A percentile compares a stretch with the other conserved stretches of the same genome.
Conservation (phyloP, 2,797 vertebrate genomes). For the Sebastiscus albofasciatus region DNA sequence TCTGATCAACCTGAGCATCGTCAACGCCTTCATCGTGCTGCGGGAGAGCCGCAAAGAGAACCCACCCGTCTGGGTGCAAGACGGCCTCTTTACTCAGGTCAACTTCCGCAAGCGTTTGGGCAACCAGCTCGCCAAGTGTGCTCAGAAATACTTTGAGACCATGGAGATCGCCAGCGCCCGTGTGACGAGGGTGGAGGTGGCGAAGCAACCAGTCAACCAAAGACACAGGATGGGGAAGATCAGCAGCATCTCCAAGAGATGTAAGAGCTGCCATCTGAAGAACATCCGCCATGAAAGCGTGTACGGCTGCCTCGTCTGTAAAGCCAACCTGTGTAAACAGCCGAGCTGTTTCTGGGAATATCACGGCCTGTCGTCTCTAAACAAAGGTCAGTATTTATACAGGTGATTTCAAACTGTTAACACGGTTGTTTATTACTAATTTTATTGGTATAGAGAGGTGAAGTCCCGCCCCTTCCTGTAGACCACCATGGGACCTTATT, state of each 20-base stretch:
- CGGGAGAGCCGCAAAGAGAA: slow-evolving; percentile 81
- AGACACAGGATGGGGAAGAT: slow-evolving; percentile 76
- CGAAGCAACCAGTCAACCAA: slow-evolving; percentile 23
- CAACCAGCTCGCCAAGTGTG: slow-evolving; percentile 79
- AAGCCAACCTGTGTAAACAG: slow-evolving; percentile 76
- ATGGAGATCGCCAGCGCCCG: slow-evolving; percentile 7
- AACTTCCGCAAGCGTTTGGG: slow-evolving; percentile 82
- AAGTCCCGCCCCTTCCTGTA: no score
- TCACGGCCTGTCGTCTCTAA: slow-evolving; percentile 61
- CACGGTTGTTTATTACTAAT: not conserved
- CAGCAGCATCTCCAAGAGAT: slow-evolving; percentile 69
- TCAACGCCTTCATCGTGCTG: slow-evolving; percentile 85
- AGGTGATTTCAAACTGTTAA: not conserved
- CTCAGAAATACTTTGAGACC: slow-evolving; percentile 56
- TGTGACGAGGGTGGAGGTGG: not conserved
- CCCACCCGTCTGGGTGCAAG: slow-evolving; percentile 81
- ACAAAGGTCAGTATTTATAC: slow-evolving; percentile 60
- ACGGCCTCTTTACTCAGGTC: slow-evolving; percentile 82
- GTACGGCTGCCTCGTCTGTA: slow-evolving; percentile 76
- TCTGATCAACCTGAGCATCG: slow-evolving; percentile 82
- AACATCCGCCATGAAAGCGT: slow-evolving; percentile 74
- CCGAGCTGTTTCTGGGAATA: slow-evolving; percentile 82
- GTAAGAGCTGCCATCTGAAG: slow-evolving; percentile 77
- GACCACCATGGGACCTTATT: no score
- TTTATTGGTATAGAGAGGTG: no score